Conservation (phyloP, 1,140 invertebrate species). For the Heliconius congener region DNA sequence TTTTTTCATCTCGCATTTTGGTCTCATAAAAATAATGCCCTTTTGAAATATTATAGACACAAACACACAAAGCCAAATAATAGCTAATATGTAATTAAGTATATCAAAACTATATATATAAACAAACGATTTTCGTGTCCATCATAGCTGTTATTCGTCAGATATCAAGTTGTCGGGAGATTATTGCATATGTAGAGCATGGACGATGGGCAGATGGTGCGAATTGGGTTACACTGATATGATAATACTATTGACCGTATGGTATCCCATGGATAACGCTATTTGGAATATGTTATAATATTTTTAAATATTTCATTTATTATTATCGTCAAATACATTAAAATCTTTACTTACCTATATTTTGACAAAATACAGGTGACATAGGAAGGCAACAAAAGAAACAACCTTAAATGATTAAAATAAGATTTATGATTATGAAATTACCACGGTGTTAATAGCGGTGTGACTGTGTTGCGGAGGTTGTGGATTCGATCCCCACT, state of each 20-base stretch:
- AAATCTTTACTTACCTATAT: too few species aligned
- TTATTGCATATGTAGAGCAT: conserved; percentile 50
- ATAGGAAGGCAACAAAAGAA: too few species aligned
- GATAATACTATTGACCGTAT: conserved; percentile 54
- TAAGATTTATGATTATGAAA: too few species aligned
- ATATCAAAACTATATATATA: neutral
- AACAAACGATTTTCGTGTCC: neutral
- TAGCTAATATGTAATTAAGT: neutral
- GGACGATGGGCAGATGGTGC: conserved; percentile 55
- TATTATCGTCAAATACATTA: neutral
- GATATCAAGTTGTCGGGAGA: conserved; percentile 34
- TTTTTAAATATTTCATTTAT: neutral
- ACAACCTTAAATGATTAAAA: too few species aligned
- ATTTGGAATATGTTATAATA: neutral
- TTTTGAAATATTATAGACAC: too few species aligned
- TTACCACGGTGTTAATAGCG: too few species aligned
- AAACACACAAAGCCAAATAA: neutral
- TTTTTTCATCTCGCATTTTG: too few species aligned
- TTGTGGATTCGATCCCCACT: too few species aligned
- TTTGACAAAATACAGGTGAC: too few species aligned
- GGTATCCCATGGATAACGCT: conserved; percentile 29
- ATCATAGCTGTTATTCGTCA: conserved; percentile 23
- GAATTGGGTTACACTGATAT: conserved; percentile 76
- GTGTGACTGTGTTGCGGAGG: too few species aligned
- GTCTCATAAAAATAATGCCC: too few species aligned